A percentile compares a stretch with the other conserved stretches of the same genome.
These are phyloP conservation scores for Cryptotermes secundus DNA, from an alignment of 1,140 invertebrate genomes.

Conservation along the genomic window DNA sequence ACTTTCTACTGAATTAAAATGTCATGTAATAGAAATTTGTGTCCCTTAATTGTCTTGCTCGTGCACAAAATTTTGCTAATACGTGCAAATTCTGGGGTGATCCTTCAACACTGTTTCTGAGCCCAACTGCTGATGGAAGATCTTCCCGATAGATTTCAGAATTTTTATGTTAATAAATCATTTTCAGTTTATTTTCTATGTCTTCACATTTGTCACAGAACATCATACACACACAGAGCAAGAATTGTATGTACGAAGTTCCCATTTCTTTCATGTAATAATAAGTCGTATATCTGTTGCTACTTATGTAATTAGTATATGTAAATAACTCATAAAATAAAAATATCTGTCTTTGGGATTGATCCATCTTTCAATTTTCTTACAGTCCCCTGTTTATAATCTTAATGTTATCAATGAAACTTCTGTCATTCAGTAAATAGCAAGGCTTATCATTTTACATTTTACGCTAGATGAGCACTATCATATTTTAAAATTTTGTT, in stretches of 20 bases:
- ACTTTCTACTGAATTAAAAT: neutral
- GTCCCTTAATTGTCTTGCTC: neutral
- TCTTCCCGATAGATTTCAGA: neutral
- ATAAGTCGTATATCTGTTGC: neutral
- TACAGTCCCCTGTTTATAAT: too few relatives aligned
- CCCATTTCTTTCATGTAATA: neutral
- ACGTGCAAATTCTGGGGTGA: neutral
- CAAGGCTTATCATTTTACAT: too few relatives aligned
- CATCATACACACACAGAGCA: neutral
- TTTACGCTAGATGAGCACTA: too few relatives aligned
- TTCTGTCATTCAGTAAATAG: too few relatives aligned
- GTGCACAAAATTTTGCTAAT: neutral
- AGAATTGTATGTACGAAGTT: neutral
- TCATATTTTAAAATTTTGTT: too few relatives aligned
- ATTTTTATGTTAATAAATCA: neutral
- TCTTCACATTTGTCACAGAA: neutral
- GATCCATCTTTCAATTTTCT: too few relatives aligned
- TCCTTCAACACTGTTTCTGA: constrained; percentile 5
- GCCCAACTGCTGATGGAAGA: neutral
- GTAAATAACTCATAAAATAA: neutral
- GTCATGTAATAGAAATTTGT: neutral
- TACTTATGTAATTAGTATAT: neutral
- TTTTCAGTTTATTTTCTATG: neutral
- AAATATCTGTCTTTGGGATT: neutral
- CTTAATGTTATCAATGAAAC: too few relatives aligned